Base-by-base conservation (phyloP, 2,888 invertebrate genomes). In the Fragum whitleyi region DNA sequence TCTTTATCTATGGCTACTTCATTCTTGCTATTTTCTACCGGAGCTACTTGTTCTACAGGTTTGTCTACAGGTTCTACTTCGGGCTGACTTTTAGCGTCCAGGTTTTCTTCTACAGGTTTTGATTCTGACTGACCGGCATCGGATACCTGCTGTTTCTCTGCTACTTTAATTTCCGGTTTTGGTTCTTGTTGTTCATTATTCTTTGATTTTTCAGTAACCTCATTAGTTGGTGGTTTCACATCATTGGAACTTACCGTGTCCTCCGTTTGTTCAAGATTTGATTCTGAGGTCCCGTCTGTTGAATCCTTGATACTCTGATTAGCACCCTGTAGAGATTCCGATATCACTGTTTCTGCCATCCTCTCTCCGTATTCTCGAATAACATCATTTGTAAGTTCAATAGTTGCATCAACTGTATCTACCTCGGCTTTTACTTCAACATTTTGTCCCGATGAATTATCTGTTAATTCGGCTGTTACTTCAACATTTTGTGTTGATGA, bases 341-440 rank as follows among this genome's bases (percentile, higher is more conserved):
- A 62, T 61, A 47, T 73, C 47, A 53, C 62, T 14, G 39, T 28
- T 16, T 71, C 59, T 59, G 55, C 65, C 65, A 65, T 65, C 11
- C 26, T 32, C 42, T 65, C 65, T 23, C 65, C 65, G 23, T 65
- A 55, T 11, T 29, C 69, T 61, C 61, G 72, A 5, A 73, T 61
- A 47, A 42, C 62, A 61, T 59, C 61, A 14, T 14, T 42, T 42
- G 72, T 23, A 26, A 59, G 72, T 42, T 73, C 47, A 42, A 59
- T 42, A 28, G 42, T 47, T 9, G 61, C 61, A 61, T 65, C 65
- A 42, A 65, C 23, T 23, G 42, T 14, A 26, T 65, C 65, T 2
- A 65, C 42, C 21, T 42, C 42, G 1, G n/a, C 19, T 47, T 47
- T 36, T 36, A 36, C 32, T 59, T 59, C 32, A 36, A 36, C 32